phyloP scores from a whole-genome alignment of 2,888 invertebrate species.

The Clanis bilineata region DNA sequence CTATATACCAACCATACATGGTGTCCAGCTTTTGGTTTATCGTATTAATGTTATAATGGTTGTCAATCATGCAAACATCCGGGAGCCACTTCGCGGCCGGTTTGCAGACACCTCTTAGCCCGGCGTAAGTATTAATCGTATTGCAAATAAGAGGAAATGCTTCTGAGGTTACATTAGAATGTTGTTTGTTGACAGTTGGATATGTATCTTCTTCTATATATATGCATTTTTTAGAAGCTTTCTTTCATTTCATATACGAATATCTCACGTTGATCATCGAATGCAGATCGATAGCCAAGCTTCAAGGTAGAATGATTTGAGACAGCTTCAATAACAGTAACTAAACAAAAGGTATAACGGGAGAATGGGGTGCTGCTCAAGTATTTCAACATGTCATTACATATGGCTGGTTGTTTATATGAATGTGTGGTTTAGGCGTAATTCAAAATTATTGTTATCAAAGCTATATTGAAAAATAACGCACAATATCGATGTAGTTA shows the following conservation, averaged over 20 bases:
- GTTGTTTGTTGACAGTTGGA: constrained; percentile 67
- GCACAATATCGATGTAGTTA: too few species aligned
- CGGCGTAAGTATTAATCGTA: constrained; percentile 74
- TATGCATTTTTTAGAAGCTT: constrained; percentile 75
- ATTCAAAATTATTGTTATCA: background rate
- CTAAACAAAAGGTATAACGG: constrained; percentile 3
- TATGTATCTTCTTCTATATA: constrained; percentile 64
- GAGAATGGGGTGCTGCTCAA: constrained; percentile 6
- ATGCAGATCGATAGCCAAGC: constrained; percentile 54
- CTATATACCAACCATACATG: constrained; percentile 49
- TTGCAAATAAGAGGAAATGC: constrained; percentile 73
- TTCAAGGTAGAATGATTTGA: constrained; percentile 48
- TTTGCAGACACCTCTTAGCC: constrained; percentile 65
- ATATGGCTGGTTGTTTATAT: background rate
- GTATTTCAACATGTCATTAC: background rate
- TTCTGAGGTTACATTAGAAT: constrained; percentile 67
- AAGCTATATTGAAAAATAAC: background rate
- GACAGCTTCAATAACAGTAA: constrained; percentile 51
- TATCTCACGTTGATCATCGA: constrained; percentile 51
- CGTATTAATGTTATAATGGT: constrained; percentile 80
- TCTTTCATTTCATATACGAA: constrained; percentile 61
- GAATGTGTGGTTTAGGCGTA: background rate
- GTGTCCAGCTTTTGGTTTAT: constrained; percentile 69
- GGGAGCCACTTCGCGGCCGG: constrained; percentile 70
- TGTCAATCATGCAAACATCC: constrained; percentile 79